Percentiles rank a stretch among this genome's conserved stretches.
These are phyloP conservation scores for Neocrepidodera transversa DNA, from an alignment of 2,888 invertebrate species.

Conservation along the genomic window DNA sequence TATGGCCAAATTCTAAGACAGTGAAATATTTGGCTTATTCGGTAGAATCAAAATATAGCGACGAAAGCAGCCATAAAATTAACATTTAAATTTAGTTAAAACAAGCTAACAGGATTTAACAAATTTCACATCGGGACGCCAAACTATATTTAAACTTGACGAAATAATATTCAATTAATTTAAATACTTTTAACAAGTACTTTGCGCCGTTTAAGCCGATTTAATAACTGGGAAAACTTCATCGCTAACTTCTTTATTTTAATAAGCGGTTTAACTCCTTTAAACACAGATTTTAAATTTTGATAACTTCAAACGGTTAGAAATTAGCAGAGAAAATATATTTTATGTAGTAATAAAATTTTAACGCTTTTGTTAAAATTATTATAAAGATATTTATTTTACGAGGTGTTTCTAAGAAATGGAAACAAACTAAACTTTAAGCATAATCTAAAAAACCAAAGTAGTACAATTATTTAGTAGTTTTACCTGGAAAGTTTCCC, in stretches of 20 bases:
- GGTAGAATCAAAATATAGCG: constrained; percentile 1
- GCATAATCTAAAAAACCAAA: no score
- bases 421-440: no score
- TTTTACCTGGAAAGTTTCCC: no score
- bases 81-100: constrained; percentile 27
- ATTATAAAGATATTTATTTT: no score
- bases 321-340: background rate
- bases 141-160: constrained; percentile 28
- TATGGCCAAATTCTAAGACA: no score
- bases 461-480: no score
- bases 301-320: background rate
- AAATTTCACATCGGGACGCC: constrained; percentile 26
- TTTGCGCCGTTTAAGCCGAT: constrained; percentile 35
- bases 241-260: constrained; percentile 31
- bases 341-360: no score
- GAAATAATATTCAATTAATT: constrained; percentile 37
- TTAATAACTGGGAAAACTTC: constrained; percentile 35
- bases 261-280: constrained; percentile 24
- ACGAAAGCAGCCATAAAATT: constrained; percentile 9
- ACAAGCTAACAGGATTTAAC: constrained; percentile 26
- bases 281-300: background rate
- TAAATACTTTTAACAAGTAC: constrained; percentile 38
- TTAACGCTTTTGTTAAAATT: no score
- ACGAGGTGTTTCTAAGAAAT: no score
- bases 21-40: constrained; percentile 1